phyloP scores from a whole-genome alignment of 2,888 invertebrate genomes.

The Latheticus oryzae region DNA sequence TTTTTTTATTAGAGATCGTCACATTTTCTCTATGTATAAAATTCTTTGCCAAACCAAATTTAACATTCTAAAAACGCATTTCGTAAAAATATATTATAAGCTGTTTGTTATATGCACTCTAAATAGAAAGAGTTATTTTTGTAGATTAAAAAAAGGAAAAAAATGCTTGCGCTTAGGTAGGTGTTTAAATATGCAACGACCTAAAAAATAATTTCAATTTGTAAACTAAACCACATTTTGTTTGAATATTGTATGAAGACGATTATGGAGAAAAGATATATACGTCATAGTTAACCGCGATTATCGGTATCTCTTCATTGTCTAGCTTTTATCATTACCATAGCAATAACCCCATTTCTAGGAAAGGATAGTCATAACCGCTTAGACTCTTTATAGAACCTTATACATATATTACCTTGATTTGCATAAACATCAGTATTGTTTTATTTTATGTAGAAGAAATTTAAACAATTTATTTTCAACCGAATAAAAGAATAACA shows the following conservation, averaged over 20 bases:
- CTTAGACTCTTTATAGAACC: too few relatives aligned
- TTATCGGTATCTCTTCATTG: conserved; percentile 26
- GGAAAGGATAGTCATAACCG: too few relatives aligned
- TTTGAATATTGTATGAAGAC: conserved; percentile 32
- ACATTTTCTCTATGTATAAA: conserved; percentile 32
- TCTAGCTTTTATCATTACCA: conserved; percentile 15
- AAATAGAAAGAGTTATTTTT: conserved; percentile 36
- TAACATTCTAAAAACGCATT: conserved; percentile 61
- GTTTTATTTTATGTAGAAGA: too few relatives aligned
- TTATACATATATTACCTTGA: too few relatives aligned
- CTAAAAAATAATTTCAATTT: conserved; percentile 21
- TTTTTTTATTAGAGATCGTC: conserved; percentile 2
- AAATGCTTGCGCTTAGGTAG: not conserved
- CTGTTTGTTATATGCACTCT: conserved; percentile 53
- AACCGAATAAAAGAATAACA: too few relatives aligned
- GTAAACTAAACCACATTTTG: conserved; percentile 22
- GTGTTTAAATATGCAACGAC: conserved; percentile 23
- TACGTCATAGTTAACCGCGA: conserved; percentile 20
- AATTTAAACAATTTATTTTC: too few relatives aligned
- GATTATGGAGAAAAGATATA: conserved; percentile 16
- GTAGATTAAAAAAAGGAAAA: not conserved
- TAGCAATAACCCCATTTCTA: conserved; percentile 4
- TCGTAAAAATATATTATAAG: conserved; percentile 53
- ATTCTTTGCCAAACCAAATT: conserved; percentile 60
- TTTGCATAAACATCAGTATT: too few relatives aligned